Percentiles rank a stretch among this genome's conserved stretches.
Conservation (phyloP, 1,140 invertebrate species). For the Diorhabda sublineata region DNA sequence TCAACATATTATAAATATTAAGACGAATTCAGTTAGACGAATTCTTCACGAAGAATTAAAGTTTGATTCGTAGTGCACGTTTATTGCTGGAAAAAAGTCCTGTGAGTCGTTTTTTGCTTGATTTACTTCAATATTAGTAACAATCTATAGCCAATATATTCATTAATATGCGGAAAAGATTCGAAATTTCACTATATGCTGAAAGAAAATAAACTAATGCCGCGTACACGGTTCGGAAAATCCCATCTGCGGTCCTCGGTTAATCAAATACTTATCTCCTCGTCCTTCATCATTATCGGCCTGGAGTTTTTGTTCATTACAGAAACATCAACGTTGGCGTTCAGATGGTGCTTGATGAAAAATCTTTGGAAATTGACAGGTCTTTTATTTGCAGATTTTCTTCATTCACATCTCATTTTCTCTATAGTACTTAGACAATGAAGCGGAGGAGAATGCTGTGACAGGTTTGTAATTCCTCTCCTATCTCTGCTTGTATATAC, state of each 20-base stretch:
- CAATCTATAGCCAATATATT: no score
- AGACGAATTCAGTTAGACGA: no score
- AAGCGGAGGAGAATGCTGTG: slow-evolving; percentile 22
- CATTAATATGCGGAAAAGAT: no score
- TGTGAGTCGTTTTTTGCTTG: no score
- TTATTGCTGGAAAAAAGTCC: no score
- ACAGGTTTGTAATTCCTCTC: slow-evolving; percentile 21
- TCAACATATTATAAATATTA: no score
- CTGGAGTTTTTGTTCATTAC: slow-evolving; percentile 47
- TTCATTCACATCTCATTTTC: slow-evolving; percentile 47
- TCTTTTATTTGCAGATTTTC: slow-evolving; percentile 48
- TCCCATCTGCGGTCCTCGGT: slow-evolving; percentile 46
- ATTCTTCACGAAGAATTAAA: no score
- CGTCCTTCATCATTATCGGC: slow-evolving; percentile 45
- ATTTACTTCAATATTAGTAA: no score
- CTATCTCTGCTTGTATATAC: slow-evolving; percentile 2
- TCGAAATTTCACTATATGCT: no score
- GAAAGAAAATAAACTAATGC: no score
- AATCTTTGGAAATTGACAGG: slow-evolving; percentile 46
- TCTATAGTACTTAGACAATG: slow-evolving; percentile 43
- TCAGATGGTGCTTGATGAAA: slow-evolving; percentile 47
- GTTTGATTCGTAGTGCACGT: no score
- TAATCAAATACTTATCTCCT: slow-evolving; percentile 42
- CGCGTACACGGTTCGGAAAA: neutral
- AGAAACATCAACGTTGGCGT: slow-evolving; percentile 45